Percentiles rank a stretch among this genome's conserved stretches.
phyloP scores from a whole-genome alignment of 2,888 invertebrate genomes.

The Romanomermis culicivorax region DNA sequence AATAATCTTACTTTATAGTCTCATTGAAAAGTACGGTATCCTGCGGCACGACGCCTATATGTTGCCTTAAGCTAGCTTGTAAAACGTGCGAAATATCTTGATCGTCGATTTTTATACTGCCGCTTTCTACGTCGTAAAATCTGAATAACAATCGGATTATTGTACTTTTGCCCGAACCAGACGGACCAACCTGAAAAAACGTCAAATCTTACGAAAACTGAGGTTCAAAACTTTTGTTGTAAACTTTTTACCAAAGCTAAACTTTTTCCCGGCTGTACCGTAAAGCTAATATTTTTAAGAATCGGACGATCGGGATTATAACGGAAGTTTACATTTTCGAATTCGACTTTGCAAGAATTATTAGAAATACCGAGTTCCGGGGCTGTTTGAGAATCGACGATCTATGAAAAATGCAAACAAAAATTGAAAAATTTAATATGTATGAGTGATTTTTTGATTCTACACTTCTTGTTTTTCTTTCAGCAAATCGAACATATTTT shows the following conservation, averaged over 20 bases:
- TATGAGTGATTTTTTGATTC: too few relatives aligned
- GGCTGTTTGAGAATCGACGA: too few relatives aligned
- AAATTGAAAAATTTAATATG: too few relatives aligned
- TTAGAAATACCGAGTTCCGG: too few relatives aligned
- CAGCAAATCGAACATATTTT: slow-evolving; percentile 92
- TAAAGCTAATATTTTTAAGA: slow-evolving; percentile 21
- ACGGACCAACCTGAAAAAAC: slow-evolving; percentile 32
- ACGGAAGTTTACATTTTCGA: slow-evolving; percentile 67
- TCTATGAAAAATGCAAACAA: too few relatives aligned
- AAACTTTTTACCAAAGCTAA: slow-evolving; percentile 34
- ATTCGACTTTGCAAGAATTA: slow-evolving; percentile 52
- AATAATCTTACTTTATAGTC: slow-evolving; percentile 17
- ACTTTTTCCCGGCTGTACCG: slow-evolving; percentile 59
- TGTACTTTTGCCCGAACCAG: slow-evolving; percentile 35
- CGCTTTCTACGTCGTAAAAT: slow-evolving; percentile 33
- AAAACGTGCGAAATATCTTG: slow-evolving; percentile 31
- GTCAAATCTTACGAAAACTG: neutral
- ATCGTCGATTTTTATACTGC: slow-evolving; percentile 31
- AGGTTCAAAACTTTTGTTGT: neutral
- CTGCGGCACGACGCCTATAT: slow-evolving; percentile 38
- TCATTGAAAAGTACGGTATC: slow-evolving; percentile 30
- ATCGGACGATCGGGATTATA: slow-evolving; percentile 48
- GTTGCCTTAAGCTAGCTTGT: slow-evolving; percentile 32
- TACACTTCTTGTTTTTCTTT: slow-evolving; percentile 61
- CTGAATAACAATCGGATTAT: slow-evolving; percentile 35